These are phyloP conservation scores for Salminus brasiliensis DNA, from an alignment of 2,113 vertebrate genomes.

Conservation along the genomic window DNA sequence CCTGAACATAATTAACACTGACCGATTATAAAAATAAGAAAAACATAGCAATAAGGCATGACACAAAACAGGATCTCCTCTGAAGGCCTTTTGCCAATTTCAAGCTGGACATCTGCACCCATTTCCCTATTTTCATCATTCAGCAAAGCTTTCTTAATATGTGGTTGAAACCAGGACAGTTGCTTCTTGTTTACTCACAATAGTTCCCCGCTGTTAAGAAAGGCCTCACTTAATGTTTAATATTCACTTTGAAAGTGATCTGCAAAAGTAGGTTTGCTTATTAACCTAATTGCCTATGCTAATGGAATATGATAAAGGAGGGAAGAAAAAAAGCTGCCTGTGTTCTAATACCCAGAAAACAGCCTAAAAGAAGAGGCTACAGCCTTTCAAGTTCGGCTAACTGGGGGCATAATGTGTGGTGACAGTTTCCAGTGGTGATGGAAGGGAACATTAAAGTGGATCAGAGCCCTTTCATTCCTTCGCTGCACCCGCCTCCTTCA, in stretches of 20 bases:
- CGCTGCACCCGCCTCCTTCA: neutral
- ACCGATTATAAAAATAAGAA: neutral
- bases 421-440: neutral
- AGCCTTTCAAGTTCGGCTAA: constrained; percentile 21
- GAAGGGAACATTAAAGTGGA: neutral
- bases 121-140: neutral
- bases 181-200: constrained; percentile 67
- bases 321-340: constrained; percentile 57
- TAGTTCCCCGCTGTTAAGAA: constrained; percentile 60
- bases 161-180: constrained; percentile 61
- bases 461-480: constrained; percentile 3
- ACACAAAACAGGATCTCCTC: neutral
- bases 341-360: constrained; percentile 1
- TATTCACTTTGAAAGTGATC: constrained; percentile 75
- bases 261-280: constrained; percentile 69
- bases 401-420: neutral
- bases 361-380: neutral
- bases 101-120: neutral
- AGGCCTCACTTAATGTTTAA: constrained; percentile 68
- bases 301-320: constrained; percentile 59
- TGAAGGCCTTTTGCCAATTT: neutral
- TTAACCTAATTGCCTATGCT: constrained; percentile 73
- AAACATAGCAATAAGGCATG: no score
- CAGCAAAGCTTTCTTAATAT: constrained; percentile 22
- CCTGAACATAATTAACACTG: neutral